Conservation (phyloP, 2,888 invertebrate genomes). For the Spodoptera picta region DNA sequence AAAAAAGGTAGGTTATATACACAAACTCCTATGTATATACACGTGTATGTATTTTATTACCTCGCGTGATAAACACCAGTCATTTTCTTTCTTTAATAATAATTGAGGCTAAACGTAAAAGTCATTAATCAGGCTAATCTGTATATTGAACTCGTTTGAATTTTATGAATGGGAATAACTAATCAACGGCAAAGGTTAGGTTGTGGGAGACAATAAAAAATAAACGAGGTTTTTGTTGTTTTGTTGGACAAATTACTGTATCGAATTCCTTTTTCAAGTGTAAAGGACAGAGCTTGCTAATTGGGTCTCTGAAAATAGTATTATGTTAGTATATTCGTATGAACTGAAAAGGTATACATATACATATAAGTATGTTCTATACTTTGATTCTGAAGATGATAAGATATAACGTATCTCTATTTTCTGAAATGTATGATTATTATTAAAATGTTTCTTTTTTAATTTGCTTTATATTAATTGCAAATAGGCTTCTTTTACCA, state of each 20-base stretch:
- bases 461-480: no score
- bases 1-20: background rate
- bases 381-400: no score
- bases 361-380: no score
- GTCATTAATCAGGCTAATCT: conserved; percentile 33
- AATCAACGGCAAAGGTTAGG: conserved; percentile 9
- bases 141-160: conserved; percentile 18
- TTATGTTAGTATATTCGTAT: no score
- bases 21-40: background rate
- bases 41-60: conserved; percentile 12
- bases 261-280: background rate
- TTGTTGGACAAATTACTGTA: background rate
- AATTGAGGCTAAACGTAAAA: conserved; percentile 27
- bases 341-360: no score
- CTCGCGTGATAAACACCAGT: conserved; percentile 38
- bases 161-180: conserved; percentile 23
- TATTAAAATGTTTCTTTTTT: no score
- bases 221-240: background rate
- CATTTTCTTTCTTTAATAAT: conserved; percentile 22
- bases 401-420: no score
- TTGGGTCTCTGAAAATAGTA: no score
- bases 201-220: conserved; percentile 5
- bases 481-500: no score
- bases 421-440: no score
- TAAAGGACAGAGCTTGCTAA: no score